These are phyloP conservation scores for Arenaria interpres DNA, from an alignment of 2,113 vertebrate species.

Conservation along the genomic window DNA sequence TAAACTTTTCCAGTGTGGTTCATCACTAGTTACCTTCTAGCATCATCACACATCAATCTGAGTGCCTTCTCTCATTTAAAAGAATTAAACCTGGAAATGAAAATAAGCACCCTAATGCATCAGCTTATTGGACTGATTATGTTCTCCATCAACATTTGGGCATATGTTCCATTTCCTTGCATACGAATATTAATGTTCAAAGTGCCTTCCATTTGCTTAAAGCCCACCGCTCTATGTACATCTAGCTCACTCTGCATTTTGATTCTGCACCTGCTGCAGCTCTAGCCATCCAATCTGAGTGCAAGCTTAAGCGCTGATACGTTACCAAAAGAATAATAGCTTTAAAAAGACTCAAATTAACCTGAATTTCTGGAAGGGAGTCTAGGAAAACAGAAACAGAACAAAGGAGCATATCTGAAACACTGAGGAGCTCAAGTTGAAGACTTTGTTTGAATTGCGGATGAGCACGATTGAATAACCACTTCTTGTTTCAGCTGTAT, in stretches of 20 bases:
- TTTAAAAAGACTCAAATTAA: not conserved
- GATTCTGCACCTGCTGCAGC: not conserved
- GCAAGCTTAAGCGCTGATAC: not conserved
- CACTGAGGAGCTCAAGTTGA: not conserved
- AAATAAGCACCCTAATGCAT: not conserved
- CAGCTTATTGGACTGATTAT: not conserved
- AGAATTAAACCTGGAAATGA: not conserved
- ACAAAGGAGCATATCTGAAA: not conserved
- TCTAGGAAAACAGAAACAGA: not conserved
- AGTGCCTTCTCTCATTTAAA: not conserved
- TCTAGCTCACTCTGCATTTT: not conserved
- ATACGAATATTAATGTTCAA: not conserved
- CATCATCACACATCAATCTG: not conserved
- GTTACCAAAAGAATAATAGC: not conserved
- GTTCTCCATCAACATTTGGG: not conserved
- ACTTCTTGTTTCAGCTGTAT: conserved; percentile 7
- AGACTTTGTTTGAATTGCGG: not conserved
- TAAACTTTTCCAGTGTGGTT: not conserved
- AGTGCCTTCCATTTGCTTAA: not conserved
- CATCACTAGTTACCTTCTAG: not conserved
- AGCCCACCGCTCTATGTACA: not conserved
- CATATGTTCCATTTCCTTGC: not conserved
- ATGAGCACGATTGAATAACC: not conserved
- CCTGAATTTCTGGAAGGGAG: not conserved
- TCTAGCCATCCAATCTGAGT: not conserved